Conservation (phyloP, 1,140 invertebrate genomes). For the Calephelis virginiensis region DNA sequence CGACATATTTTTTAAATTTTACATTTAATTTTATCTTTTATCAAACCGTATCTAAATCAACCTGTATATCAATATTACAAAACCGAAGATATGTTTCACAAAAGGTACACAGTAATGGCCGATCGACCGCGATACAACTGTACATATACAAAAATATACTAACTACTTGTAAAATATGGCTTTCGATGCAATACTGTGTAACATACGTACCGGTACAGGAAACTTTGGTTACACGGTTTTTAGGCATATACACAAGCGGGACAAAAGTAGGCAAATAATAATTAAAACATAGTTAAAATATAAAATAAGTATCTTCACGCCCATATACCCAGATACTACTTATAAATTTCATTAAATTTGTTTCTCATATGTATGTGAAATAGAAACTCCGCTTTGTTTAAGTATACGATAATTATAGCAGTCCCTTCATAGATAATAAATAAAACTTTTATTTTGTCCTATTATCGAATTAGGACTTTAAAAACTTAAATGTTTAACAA, state of each 20-base stretch:
- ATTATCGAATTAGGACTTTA: too few relatives aligned
- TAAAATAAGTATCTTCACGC: slow-evolving; percentile 12
- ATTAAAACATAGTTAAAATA: slow-evolving; percentile 22
- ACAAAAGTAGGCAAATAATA: slow-evolving; percentile 28
- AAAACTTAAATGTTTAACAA: too few relatives aligned
- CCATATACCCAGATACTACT: too few relatives aligned
- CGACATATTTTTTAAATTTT: too few relatives aligned
- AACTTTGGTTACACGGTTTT: slow-evolving; percentile 39
- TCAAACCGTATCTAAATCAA: slow-evolving; percentile 28
- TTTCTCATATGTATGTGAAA: too few relatives aligned
- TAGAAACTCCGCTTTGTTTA: too few relatives aligned
- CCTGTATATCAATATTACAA: slow-evolving; percentile 28
- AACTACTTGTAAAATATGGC: slow-evolving; percentile 57
- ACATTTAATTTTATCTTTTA: slow-evolving; percentile 17
- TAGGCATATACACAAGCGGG: neutral
- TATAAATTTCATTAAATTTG: too few relatives aligned
- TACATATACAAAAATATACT: slow-evolving; percentile 69
- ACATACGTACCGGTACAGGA: slow-evolving; percentile 37
- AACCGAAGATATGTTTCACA: slow-evolving; percentile 54
- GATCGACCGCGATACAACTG: slow-evolving; percentile 38
- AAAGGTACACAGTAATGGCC: slow-evolving; percentile 48
- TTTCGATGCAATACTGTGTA: slow-evolving; percentile 42
- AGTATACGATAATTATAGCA: too few relatives aligned
- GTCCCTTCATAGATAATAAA: too few relatives aligned
- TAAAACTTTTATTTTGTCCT: too few relatives aligned